Evolutionary conservation across 2,113 vertebrate genomes (phyloP), one percentile per base, ranked within the genome.

Genomic region (Melanerpes aurifrons): DNA sequence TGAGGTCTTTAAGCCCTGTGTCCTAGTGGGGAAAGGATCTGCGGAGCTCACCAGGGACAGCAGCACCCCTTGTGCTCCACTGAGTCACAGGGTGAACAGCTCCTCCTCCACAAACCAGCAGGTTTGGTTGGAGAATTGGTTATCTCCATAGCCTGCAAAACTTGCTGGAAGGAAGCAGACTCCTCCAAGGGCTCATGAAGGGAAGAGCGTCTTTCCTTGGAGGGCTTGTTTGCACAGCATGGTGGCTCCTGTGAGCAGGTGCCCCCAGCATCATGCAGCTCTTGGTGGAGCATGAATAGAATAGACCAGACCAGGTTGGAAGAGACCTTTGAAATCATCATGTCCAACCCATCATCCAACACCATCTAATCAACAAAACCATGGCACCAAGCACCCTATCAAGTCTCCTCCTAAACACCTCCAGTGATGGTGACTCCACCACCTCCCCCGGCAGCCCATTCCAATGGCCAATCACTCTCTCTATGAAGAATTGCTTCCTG

Each of bases 41-140:
- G 2, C 13, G n/a, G 37, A 78, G 29, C 62, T 67, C 40, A 9
- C 8, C 32, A n/a, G 29, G 22, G 29, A 11, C 75, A 74, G 45
- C 31, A 87, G 35, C 63, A 57, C 12, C 37, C 32, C 54, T 61
- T 43, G 56, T 37, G 7, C 22, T 13, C 8, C 0, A 0, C 35
- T 24, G 29, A 22, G 26, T 4, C 3, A 2, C 37, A 32, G 26
- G 26, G 7, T 21, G 9, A 0, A 0, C 0, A 16, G 28, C 54
- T 72, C 31, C 48, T 58, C 24, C 24, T 66, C 48, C 4, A 4
- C 7, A 64, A 72, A 8, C 43, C 4, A 3, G 6, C 15, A 43
- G 24, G 59, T 75, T 37, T 40, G 40, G 35, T 29, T 75, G 53
- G 21, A 68, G 71, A 53, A 22, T 13, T 28, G 15, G 15, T 15